A percentile compares a stretch with the other conserved stretches of the same genome.
phyloP scores from a whole-genome alignment of 2,113 vertebrate genomes.

The Zosterops borbonicus region DNA sequence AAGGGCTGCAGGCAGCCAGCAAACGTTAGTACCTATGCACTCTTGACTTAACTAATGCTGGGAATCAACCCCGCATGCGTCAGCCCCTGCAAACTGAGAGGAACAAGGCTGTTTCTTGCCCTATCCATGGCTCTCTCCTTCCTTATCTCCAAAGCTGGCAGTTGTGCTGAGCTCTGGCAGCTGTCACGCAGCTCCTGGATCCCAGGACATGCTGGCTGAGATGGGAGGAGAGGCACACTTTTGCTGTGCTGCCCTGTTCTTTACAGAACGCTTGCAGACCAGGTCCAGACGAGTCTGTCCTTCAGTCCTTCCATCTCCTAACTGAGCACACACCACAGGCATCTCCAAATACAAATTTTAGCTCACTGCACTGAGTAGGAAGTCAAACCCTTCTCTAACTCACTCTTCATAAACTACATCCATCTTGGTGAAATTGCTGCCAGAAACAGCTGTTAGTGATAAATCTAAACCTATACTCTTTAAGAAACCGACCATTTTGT shows the following conservation, averaged over 20 bases:
- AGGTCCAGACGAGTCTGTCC: neutral
- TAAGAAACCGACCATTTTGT: neutral
- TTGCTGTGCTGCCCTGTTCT: neutral
- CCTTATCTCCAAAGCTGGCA: neutral
- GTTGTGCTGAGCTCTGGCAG: neutral
- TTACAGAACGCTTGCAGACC: neutral
- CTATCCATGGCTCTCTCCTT: neutral
- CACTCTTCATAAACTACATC: neutral
- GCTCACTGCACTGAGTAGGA: slow-evolving; percentile 17
- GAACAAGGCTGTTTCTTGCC: neutral
- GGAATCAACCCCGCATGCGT: neutral
- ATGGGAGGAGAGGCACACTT: neutral
- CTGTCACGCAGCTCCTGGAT: neutral
- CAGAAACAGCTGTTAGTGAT: neutral
- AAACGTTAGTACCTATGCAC: neutral
- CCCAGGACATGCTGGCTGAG: neutral
- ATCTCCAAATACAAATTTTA: neutral
- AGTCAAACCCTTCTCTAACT: neutral
- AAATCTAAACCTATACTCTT: neutral
- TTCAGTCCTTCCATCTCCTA: neutral
- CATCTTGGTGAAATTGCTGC: neutral
- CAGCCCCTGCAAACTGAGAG: neutral
- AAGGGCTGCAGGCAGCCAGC: neutral
- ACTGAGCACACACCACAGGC: neutral
- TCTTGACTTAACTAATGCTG: neutral